Conservation (phyloP, 2,113 vertebrate genomes). For the Prunella himalayana region DNA sequence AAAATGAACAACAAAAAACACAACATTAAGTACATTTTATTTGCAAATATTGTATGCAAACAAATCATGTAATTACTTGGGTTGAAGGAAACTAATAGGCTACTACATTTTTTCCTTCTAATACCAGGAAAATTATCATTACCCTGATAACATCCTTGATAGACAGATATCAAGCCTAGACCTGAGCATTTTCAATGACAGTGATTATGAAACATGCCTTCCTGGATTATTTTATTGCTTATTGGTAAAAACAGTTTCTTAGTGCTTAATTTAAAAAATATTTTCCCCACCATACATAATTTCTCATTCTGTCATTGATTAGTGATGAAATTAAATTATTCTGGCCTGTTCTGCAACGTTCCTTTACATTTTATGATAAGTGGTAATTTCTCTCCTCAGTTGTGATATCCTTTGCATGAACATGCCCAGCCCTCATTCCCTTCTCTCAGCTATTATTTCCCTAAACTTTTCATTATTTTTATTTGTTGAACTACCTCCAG, state of each 20-base stretch:
- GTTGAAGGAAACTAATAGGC: not conserved
- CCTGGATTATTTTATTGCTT: not conserved
- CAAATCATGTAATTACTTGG: not conserved
- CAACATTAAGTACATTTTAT: not conserved
- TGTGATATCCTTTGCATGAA: not conserved
- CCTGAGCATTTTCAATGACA: not conserved
- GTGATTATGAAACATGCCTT: not conserved
- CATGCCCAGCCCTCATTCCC: slow-evolving; percentile 21
- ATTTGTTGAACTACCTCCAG: slow-evolving; percentile 28
- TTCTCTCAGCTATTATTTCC: slow-evolving; percentile 25
- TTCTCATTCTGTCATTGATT: slow-evolving; percentile 11
- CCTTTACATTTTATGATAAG: not conserved
- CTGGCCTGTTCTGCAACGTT: not conserved
- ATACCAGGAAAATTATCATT: slow-evolving; percentile 29
- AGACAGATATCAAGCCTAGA: slow-evolving; percentile 10
- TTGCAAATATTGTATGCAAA: slow-evolving; percentile 19
- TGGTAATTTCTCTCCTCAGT: not conserved
- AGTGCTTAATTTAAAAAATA: not conserved
- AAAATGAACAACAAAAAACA: not conserved
- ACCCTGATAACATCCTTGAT: not conserved
- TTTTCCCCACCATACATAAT: not conserved
- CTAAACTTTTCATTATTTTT: slow-evolving; percentile 24
- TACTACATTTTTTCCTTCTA: not conserved
- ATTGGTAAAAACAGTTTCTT: not conserved
- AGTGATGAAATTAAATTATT: not conserved